These are phyloP conservation scores for Beris chalybata DNA, from an alignment of 2,888 invertebrate genomes.

Conservation along the genomic window DNA sequence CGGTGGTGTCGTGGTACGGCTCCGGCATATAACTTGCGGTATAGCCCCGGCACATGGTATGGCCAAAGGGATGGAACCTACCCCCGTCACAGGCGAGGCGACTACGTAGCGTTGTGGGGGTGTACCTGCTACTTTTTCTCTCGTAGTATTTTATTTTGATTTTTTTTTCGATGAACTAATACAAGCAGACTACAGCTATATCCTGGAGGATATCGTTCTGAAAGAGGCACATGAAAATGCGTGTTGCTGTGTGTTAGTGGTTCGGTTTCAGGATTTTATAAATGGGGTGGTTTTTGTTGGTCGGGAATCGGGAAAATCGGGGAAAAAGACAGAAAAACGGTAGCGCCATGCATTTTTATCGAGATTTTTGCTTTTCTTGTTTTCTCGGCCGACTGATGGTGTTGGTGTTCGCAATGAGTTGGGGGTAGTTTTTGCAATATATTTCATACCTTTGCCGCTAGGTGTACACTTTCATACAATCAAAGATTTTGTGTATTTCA, in stretches of 20 bases:
- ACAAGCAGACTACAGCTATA: too few relatives aligned
- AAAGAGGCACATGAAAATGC: too few relatives aligned
- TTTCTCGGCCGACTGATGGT: constrained; percentile 4
- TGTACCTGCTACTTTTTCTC: too few relatives aligned
- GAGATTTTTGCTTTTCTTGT: constrained; percentile 15
- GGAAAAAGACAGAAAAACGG: constrained; percentile 15
- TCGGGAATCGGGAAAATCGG: background rate
- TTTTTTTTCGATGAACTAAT: too few relatives aligned
- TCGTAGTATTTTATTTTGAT: too few relatives aligned
- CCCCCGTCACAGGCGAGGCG: too few relatives aligned
- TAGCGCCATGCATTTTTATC: constrained; percentile 14
- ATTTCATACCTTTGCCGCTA: constrained; percentile 11
- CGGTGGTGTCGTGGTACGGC: constrained; percentile 26
- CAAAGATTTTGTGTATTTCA: too few relatives aligned
- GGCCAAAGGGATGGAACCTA: too few relatives aligned
- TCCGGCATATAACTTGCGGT: too few relatives aligned
- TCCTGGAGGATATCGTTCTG: too few relatives aligned
- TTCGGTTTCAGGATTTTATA: constrained; percentile 12
- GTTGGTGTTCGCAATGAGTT: constrained; percentile 5
- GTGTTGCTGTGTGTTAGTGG: background rate
- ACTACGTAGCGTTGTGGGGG: too few relatives aligned
- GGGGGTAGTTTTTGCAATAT: background rate
- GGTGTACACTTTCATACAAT: background rate
- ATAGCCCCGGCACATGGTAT: too few relatives aligned
- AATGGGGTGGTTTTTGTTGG: constrained; percentile 10